These are phyloP conservation scores for Lydus trimaculatus DNA, from an alignment of 2,888 invertebrate species.

Conservation along the genomic window DNA sequence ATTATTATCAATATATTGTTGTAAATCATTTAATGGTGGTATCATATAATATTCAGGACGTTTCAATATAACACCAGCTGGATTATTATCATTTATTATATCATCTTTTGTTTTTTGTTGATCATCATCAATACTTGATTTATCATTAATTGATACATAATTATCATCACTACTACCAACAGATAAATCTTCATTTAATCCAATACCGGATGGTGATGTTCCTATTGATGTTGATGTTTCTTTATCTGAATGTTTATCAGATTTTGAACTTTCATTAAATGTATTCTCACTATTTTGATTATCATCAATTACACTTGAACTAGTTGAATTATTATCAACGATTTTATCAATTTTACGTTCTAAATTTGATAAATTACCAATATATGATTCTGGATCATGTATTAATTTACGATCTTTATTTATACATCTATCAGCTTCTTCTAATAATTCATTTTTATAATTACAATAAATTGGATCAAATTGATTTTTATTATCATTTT, in stretches of 20 bases:
- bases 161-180: background rate
- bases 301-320: background rate
- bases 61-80: conserved; percentile 78
- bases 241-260: background rate
- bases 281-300: background rate
- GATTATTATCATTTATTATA: conserved; percentile 62
- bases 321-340: background rate
- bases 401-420: background rate
- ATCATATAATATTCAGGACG: conserved; percentile 91
- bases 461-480: conserved; percentile 17
- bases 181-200: background rate
- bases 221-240: background rate
- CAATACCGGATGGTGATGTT: conserved; percentile 1
- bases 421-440: conserved; percentile 21
- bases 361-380: background rate
- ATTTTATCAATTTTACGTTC: background rate
- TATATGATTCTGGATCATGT: background rate
- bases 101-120: conserved; percentile 8
- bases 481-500: conserved; percentile 22
- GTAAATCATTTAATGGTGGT: conserved; percentile 83
- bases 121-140: background rate
- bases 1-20: conserved; percentile 73
- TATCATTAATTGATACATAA: background rate
- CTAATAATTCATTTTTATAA: conserved; percentile 22
- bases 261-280: background rate